phyloP scores from a whole-genome alignment of 2,888 invertebrate genomes.

The Lasioglossum morio region DNA sequence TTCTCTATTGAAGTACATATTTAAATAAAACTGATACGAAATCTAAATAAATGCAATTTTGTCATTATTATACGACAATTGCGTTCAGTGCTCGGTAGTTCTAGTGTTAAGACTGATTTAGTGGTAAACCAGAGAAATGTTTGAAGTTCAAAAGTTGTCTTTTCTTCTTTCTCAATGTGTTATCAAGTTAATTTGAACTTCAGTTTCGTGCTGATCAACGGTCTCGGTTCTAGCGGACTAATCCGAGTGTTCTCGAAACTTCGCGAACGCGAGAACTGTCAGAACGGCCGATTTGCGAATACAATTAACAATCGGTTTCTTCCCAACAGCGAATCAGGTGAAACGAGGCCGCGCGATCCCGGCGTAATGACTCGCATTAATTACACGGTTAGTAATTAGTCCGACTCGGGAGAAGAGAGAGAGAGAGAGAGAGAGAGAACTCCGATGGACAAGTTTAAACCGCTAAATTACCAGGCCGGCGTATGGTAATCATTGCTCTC shows the following conservation, averaged over 20 bases:
- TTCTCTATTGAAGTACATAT: too few relatives aligned
- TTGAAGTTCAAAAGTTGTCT: too few relatives aligned
- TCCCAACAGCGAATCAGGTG: constrained; percentile 38
- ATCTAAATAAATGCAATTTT: too few relatives aligned
- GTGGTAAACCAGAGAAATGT: too few relatives aligned
- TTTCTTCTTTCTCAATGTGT: too few relatives aligned
- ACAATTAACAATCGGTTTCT: constrained; percentile 48
- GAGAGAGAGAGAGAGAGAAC: constrained; percentile 1
- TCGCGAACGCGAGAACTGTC: constrained; percentile 19
- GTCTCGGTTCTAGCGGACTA: not conserved
- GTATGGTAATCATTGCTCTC: constrained; percentile 50
- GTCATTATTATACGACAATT: too few relatives aligned
- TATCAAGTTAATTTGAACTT: too few relatives aligned
- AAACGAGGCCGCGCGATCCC: constrained; percentile 39
- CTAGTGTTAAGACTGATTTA: too few relatives aligned
- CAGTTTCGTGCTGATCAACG: not conserved
- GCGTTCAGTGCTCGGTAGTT: too few relatives aligned
- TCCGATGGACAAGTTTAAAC: constrained; percentile 35
- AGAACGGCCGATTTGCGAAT: constrained; percentile 13
- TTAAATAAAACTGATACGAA: too few relatives aligned
- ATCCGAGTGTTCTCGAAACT: not conserved
- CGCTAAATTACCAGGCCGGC: constrained; percentile 24
- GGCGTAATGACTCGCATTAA: constrained; percentile 48
- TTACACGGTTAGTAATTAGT: constrained; percentile 61
- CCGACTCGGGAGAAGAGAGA: constrained; percentile 12